Percentiles rank a stretch among this genome's conserved stretches.
Evolutionary conservation across 1,140 invertebrate genomes (phyloP).

Genomic region (Brachystomella parvula): DNA sequence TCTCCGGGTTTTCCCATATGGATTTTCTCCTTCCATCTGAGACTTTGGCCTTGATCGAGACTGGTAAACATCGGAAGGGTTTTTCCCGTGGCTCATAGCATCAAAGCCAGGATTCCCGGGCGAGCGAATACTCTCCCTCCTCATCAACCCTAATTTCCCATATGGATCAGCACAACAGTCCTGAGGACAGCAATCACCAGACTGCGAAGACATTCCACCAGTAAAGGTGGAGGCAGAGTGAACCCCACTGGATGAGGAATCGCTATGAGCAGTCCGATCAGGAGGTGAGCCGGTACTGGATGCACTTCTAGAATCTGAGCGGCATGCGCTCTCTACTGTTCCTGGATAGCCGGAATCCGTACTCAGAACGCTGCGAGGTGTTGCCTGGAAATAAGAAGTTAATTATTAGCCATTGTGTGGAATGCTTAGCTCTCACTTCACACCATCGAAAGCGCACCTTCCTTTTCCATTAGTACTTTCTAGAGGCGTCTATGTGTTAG

Average conservation of each 20-base stretch:
- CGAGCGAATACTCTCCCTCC: constrained; percentile 11
- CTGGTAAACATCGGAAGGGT: background rate
- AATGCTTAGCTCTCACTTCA: background rate
- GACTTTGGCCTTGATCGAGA: constrained; percentile 8
- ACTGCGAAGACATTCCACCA: constrained; percentile 6
- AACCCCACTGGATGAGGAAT: constrained; percentile 30
- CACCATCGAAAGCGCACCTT: background rate
- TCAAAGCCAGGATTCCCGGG: constrained; percentile 12
- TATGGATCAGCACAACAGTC: constrained; percentile 4
- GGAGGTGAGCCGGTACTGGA: constrained; percentile 25
- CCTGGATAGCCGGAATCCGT: constrained; percentile 30
- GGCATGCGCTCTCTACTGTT: constrained; percentile 13
- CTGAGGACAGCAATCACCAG: background rate
- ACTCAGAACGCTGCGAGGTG: constrained; percentile 21
- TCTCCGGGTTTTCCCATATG: background rate
- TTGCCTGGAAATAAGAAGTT: constrained; percentile 16
- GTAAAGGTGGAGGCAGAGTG: constrained; percentile 10
- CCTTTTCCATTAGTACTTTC: background rate
- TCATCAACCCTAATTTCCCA: constrained; percentile 8
- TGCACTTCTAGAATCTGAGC: constrained; percentile 22
- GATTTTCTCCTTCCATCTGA: background rate
- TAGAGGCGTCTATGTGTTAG: background rate
- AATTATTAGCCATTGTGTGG: constrained; percentile 1
- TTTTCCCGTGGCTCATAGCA: constrained; percentile 8
- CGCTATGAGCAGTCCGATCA: constrained; percentile 26